These are phyloP conservation scores for Atherinomorus stipes DNA, from an alignment of 2,113 vertebrate genomes.

Conservation along the genomic window DNA sequence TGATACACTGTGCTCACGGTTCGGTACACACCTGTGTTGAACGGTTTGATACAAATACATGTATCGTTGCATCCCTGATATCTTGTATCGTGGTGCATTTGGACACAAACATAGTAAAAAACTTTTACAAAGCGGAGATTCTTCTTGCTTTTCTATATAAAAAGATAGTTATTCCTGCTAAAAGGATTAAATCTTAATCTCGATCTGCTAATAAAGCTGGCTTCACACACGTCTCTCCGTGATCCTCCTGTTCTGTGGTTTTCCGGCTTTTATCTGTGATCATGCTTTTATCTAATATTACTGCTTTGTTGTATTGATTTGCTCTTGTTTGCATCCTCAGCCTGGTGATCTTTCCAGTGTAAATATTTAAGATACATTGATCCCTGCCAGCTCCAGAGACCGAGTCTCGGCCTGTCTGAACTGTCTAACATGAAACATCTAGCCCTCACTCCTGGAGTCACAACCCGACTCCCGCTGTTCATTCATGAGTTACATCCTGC, in stretches of 20 bases:
- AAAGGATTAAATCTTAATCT: too few species aligned
- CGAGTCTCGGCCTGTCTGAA: slow-evolving; percentile 12
- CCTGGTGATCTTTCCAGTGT: slow-evolving; percentile 36
- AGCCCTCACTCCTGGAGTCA: not conserved
- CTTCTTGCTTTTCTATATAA: too few species aligned
- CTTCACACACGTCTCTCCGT: not conserved
- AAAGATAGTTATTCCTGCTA: too few species aligned
- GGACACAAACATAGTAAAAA: too few species aligned
- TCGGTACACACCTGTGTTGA: too few species aligned
- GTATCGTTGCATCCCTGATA: too few species aligned
- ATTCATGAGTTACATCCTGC: slow-evolving; percentile 18
- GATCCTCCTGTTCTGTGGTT: slow-evolving; percentile 2
- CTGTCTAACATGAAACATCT: slow-evolving; percentile 14
- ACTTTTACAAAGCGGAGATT: too few species aligned
- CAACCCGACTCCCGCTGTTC: not conserved
- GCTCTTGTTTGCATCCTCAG: slow-evolving; percentile 32
- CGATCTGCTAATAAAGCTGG: too few species aligned
- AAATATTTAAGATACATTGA: slow-evolving; percentile 56
- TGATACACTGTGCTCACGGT: too few species aligned
- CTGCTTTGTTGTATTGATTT: slow-evolving; percentile 41
- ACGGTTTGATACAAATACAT: too few species aligned
- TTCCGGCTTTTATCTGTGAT: slow-evolving; percentile 16
- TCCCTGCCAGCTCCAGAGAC: slow-evolving; percentile 4
- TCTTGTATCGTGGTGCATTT: too few species aligned
- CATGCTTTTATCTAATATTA: slow-evolving; percentile 18